A percentile compares a stretch with the other conserved stretches of the same genome.
phyloP scores from a whole-genome alignment of 2,888 invertebrate species.

The Raillietiella orientalis region DNA sequence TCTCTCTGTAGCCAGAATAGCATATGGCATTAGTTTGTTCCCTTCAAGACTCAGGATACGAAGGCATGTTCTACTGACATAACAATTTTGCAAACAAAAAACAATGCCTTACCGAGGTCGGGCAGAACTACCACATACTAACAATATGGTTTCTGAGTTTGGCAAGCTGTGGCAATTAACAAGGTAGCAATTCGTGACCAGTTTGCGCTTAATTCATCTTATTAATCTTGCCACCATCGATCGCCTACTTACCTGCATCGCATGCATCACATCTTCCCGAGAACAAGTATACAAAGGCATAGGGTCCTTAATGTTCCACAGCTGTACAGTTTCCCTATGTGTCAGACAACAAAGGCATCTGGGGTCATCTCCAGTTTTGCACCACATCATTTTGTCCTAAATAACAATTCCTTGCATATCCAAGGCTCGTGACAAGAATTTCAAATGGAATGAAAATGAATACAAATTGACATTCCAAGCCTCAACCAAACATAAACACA shows the following conservation, averaged over 20 bases:
- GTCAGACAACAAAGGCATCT: slow-evolving; percentile 18
- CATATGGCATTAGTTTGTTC: slow-evolving; percentile 19
- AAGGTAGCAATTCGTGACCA: slow-evolving; percentile 25
- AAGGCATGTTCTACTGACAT: slow-evolving; percentile 13
- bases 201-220: slow-evolving; percentile 19
- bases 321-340: slow-evolving; percentile 29
- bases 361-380: slow-evolving; percentile 14
- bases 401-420: too few species aligned
- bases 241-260: slow-evolving; percentile 9
- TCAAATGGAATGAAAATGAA: not conserved
- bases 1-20: slow-evolving; percentile 16
- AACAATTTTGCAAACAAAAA: too few species aligned
- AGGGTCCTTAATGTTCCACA: slow-evolving; percentile 29
- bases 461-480: not conserved
- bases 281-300: slow-evolving; percentile 22
- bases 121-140: slow-evolving; percentile 28
- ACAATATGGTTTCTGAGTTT: slow-evolving; percentile 16
- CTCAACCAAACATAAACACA: too few species aligned
- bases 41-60: slow-evolving; percentile 17
- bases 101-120: slow-evolving; percentile 25
- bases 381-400: slow-evolving; percentile 21
- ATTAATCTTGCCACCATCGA: slow-evolving; percentile 5
- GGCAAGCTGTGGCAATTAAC: slow-evolving; percentile 21
- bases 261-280: slow-evolving; percentile 22
- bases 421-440: not conserved